A percentile compares a stretch with the other conserved stretches of the same genome.
Conservation (phyloP, 2,888 invertebrate species). For the Diadromus collaris region DNA sequence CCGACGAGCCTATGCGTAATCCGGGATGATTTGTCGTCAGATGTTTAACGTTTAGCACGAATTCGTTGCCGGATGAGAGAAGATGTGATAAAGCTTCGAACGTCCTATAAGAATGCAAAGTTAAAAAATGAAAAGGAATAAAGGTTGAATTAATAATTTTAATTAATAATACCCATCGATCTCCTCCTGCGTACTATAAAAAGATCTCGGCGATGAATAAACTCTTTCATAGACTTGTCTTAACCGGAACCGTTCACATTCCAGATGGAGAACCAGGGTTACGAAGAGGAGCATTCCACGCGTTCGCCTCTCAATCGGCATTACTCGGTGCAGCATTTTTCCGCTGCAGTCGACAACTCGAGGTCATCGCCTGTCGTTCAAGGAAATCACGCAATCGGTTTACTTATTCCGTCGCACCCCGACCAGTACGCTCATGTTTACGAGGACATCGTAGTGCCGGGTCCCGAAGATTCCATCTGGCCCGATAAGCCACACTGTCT, state of each 20-base stretch:
- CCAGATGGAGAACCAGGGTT: constrained; percentile 78
- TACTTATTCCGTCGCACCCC: constrained; percentile 11
- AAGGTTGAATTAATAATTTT: background rate
- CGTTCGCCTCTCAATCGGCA: constrained; percentile 32
- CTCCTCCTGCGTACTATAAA: background rate
- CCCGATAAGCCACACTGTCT: constrained; percentile 22
- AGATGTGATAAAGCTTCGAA: background rate
- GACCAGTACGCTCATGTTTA: constrained; percentile 73
- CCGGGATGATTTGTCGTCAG: constrained; percentile 37
- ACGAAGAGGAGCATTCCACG: constrained; percentile 74
- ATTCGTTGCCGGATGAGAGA: background rate
- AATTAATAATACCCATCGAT: constrained; percentile 2
- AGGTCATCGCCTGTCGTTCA: constrained; percentile 23
- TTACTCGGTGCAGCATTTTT: constrained; percentile 19
- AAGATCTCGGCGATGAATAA: constrained; percentile 18
- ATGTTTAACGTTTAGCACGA: background rate
- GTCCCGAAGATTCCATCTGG: constrained; percentile 16
- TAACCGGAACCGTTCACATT: constrained; percentile 41
- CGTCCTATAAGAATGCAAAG: too few species aligned
- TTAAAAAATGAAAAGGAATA: too few species aligned
- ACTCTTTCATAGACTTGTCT: constrained; percentile 6
- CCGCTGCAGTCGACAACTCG: constrained; percentile 20
- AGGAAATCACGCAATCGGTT: constrained; percentile 8
- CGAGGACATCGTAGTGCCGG: constrained; percentile 72
- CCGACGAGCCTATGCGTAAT: constrained; percentile 23